These are phyloP conservation scores for Andrena bucephala DNA, from an alignment of 2,888 invertebrate species.

Conservation along the genomic window DNA sequence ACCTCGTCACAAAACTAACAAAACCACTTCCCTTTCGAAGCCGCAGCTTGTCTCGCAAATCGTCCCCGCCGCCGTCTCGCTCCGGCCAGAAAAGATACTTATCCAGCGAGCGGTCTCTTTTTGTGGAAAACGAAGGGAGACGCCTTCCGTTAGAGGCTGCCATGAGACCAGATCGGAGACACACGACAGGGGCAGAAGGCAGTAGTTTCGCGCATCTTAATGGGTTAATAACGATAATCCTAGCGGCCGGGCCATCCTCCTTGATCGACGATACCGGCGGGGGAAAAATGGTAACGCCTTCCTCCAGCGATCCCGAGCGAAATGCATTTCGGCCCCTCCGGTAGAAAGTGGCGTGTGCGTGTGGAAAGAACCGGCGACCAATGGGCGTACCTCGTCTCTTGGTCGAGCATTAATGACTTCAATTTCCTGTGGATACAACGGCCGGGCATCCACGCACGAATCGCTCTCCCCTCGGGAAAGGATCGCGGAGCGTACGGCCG, in stretches of 20 bases:
- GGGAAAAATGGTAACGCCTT: conserved; percentile 40
- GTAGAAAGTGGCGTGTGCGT: conserved; percentile 52
- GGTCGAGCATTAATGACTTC: conserved; percentile 68
- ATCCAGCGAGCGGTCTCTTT: conserved; percentile 24
- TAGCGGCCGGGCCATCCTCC: conserved; percentile 13
- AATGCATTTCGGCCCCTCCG: conserved; percentile 52
- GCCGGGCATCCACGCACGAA: conserved; percentile 48
- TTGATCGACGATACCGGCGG: conserved; percentile 30
- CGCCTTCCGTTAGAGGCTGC: conserved; percentile 52
- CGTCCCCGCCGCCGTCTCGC: conserved; percentile 6
- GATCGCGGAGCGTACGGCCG: conserved; percentile 19
- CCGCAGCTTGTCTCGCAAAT: conserved; percentile 24
- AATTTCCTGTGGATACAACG: conserved; percentile 65
- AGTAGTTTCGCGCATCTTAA: conserved; percentile 45
- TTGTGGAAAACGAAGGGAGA: conserved; percentile 41
- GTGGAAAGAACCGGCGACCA: conserved; percentile 46
- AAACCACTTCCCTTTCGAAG: conserved; percentile 42
- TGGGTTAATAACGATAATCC: conserved; percentile 52
- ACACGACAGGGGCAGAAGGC: conserved; percentile 45
- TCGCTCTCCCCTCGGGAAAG: conserved; percentile 32
- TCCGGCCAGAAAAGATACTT: conserved; percentile 13
- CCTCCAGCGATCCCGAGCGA: conserved; percentile 39
- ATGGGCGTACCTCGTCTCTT: conserved; percentile 67
- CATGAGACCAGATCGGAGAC: conserved; percentile 41
- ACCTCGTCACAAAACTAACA: conserved; percentile 17